Evolutionary conservation across 2,113 vertebrate genomes (phyloP), one percentile per base, ranked within the genome.

Genomic region (Dermatemys mawii): DNA sequence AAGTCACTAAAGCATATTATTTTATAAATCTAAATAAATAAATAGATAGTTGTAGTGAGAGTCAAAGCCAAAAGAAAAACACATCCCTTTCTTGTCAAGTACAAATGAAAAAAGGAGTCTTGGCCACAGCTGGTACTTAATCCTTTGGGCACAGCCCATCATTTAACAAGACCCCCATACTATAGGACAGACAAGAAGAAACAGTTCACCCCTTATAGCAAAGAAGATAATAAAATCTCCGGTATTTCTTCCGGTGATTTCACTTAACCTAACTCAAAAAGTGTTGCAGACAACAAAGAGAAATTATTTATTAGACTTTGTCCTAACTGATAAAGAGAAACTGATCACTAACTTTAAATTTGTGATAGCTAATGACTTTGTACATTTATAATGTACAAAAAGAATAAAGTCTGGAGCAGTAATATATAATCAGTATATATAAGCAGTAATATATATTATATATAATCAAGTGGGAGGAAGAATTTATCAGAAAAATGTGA

Each of bases 231-330:
- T 2, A 9, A 6, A 16, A 4, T 24, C 60, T 6, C 32, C 81
- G 48, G 19, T 29, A 16, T 0, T 0, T 19, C 1, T 0, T 50
- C 38, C 44, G 41, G n/a, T 81, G 48, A 14, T 75, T 78, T 70
- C 8, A 8, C 76, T 26, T 57, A 80, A 44, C 10, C 16, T 84
- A n/a, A 35, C 35, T 67, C 35, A n/a, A n/a, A 67, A 67, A 63
- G 29, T 32, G 14, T 67, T n/a, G 14, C 60, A 19, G 60, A 3
- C 35, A 67, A 67, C 16, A 67, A 6, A n/a, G 60, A 16, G 32
- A n/a, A 67, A 67, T 35, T 67, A 35, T 67, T n/a, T 67, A n/a
- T n/a, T 67, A 63, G 57, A 63, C 6, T 32, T 67, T 67, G 60
- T 19, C 16, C 8, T 67, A 67, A 35, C 60, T n/a, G 32, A 67